Base-by-base conservation (phyloP, 1,140 invertebrate species). In the Diploscapter pachys region DNA sequence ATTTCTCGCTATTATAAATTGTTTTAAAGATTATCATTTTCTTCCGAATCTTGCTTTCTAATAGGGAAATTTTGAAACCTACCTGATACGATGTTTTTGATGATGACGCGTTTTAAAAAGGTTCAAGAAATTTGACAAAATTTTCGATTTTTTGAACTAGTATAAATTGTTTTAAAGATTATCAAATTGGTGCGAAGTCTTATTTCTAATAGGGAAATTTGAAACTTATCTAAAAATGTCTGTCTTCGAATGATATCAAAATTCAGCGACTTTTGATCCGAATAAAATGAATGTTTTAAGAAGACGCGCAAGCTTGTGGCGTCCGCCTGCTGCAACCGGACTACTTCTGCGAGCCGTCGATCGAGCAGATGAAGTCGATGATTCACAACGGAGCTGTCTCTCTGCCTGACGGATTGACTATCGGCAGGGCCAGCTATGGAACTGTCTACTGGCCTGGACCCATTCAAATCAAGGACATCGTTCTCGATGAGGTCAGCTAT, bases 351-450 rank as follows among this genome's bases (percentile, higher is more conserved):
- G 61, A 59, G 13, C 75, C 75, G n/a, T 65, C 69, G 9, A 66
- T 76, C 56, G 61, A 64, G 4, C 59, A 55, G 5, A 76, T 76
- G 75, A 63, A 62, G 11, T 9, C 49, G 4, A 76, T 76, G 75
- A 51, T 72, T 70, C 6, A 59, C n/a, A 55, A 76, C 56, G 75
- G 75, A n/a, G 13, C 48, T 5, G 75, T 76, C 4, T 63, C 68
- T 4, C 70, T 76, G 2, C 48, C 62, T n/a, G 91, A 93, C 65
- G 81, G 78, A 78, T 93, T 98, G 77, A 93, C 92, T 0, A 89
- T 98, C 66, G 95, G 94, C 0, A 89, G 95, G 11, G 89, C 91
- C 72, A 92, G 93, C 63, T 98, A 94, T 86, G 96, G 96, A 49
- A 93, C 92, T 86, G 92, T 99, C 0, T 93, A 90, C 84, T 99